Percentiles rank a stretch among this genome's conserved stretches.
phyloP scores from a whole-genome alignment of 2,113 vertebrate genomes.

The Steatornis caripensis region DNA sequence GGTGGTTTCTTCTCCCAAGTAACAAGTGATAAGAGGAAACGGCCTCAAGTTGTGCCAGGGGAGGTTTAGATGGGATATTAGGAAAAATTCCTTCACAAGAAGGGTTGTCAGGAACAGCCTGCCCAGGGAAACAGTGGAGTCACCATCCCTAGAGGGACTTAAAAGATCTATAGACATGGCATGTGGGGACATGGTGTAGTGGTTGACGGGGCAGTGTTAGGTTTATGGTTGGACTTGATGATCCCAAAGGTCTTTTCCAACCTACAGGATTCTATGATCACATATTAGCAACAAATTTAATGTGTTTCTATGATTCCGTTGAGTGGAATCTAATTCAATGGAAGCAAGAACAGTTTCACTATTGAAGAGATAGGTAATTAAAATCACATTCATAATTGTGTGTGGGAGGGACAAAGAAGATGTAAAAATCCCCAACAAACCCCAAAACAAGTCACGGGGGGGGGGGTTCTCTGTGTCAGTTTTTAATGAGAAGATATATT shows the following conservation, averaged over 20 bases:
- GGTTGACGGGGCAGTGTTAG: not conserved
- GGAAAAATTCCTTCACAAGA: not conserved
- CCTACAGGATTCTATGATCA: fast-evolving
- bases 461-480: not conserved
- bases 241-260: not conserved
- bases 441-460: not conserved
- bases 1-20: not conserved
- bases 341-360: not conserved
- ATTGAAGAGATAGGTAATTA: not conserved
- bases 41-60: not conserved
- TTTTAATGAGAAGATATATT: not conserved
- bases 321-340: not conserved
- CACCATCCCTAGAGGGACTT: not conserved
- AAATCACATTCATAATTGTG: not conserved
- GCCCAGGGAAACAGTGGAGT: not conserved
- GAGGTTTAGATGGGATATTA: not conserved
- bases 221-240: fast-evolving
- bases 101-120: not conserved
- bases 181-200: not conserved
- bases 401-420: fast-evolving
- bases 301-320: not conserved
- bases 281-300: not conserved
- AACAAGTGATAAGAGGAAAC: not conserved
- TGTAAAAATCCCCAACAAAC: not conserved
- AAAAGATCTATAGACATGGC: not conserved